Base-by-base conservation (phyloP, 2,797 vertebrate species). In the Eospalax fontanierii region DNA sequence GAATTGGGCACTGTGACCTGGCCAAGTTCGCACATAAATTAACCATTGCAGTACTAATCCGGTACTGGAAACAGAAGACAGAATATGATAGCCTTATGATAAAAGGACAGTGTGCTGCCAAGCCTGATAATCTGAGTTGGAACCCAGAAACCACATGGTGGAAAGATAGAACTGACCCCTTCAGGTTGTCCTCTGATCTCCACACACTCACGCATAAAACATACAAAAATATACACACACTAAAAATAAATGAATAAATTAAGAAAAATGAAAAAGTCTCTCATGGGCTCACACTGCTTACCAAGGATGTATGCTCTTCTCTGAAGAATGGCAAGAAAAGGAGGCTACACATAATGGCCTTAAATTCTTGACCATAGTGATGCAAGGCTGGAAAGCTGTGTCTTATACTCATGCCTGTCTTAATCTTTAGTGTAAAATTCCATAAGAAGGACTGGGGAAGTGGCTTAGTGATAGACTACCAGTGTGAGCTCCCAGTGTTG, bases 31-130 rank as follows among this genome's bases (percentile, higher is more conserved):
- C 84, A 75, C 35, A 66, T 68, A 90, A 79, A 88, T 88, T 81
- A 91, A 88, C 38, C 70, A 28, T 73, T 18, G 33, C 7, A 43
- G 22, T 18, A 65, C 68, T 38, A 66, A 83, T 38, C 21, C 24
- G 85, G 43, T 50, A 1, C 40, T 91, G 24, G 59, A 83, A 89
- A 91, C 24, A 65, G 81, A 94, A 68, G 63, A 40, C 74, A 92
- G 79, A 22, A 28, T 86, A 14, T 28, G 73, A 57, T 93, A n/a
- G 46, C 92, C 78, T 97, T 18, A 4, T 54, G 50, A 81, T 61
- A 38, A 88, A 78, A 90, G 85, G 75, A 88, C n/a, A 94, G 28
- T n/a, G 26, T 50, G n/a, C n/a, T n/a, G n/a, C n/a, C n/a, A n/a
- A n/a, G n/a, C n/a, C n/a, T n/a, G n/a, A n/a, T n/a, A n/a, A n/a